Evolutionary conservation across 2,113 vertebrate genomes (phyloP).

Genomic region (Ceyx cyanopectus): DNA sequence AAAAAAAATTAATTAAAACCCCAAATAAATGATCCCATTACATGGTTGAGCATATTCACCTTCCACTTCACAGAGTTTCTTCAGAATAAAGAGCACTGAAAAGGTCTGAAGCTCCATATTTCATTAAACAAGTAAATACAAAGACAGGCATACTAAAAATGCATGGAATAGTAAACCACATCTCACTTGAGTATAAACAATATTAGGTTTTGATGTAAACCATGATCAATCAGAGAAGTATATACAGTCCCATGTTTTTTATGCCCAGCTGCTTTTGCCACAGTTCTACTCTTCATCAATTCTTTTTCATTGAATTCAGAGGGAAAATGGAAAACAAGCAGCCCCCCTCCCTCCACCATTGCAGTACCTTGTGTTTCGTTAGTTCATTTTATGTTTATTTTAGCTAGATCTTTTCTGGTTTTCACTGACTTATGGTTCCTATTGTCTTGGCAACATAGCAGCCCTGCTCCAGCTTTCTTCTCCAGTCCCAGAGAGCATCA

Average conservation of each 20-base stretch:
- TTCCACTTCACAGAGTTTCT: neutral
- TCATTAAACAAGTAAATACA: neutral
- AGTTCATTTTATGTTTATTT: neutral
- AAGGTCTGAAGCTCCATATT: neutral
- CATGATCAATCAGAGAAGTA: neutral
- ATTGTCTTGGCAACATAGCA: neutral
- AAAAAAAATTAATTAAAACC: slow-evolving; percentile 27
- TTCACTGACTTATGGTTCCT: neutral
- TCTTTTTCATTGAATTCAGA: neutral
- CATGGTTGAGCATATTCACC: neutral
- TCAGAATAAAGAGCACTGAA: neutral
- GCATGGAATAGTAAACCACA: neutral
- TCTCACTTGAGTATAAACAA: neutral
- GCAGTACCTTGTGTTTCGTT: neutral
- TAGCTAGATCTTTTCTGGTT: neutral
- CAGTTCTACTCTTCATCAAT: neutral
- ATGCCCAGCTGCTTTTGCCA: neutral
- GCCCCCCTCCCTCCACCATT: neutral
- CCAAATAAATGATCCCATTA: slow-evolving; percentile 20
- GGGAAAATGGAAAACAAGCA: neutral
- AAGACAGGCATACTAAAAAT: neutral
- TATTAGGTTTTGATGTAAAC: neutral
- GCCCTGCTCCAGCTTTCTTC: neutral
- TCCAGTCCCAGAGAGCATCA: neutral
- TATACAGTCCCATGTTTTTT: neutral